These are phyloP conservation scores for Elachura formosa DNA, from an alignment of 2,113 vertebrate species.

Conservation along the genomic window DNA sequence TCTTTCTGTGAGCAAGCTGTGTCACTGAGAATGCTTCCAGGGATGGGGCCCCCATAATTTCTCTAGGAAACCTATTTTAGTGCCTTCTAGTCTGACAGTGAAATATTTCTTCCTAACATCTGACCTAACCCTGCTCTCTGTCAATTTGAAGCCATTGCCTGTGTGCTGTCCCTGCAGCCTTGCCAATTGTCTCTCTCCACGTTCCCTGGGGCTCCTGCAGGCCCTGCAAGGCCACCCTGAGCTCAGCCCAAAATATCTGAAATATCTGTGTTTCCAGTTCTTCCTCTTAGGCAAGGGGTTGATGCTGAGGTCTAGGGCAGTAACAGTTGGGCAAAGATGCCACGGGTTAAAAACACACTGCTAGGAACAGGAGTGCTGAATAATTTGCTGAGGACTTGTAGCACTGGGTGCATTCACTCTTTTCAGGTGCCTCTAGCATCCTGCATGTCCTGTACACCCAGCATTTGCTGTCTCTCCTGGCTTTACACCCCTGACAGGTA, in stretches of 20 bases:
- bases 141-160: rapidly evolving
- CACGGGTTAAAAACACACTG: rapidly evolving
- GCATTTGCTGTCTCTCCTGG: not conserved
- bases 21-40: not conserved
- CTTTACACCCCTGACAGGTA: rapidly evolving
- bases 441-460: rapidly evolving
- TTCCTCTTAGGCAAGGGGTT: not conserved
- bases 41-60: not conserved
- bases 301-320: not conserved
- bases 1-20: rapidly evolving
- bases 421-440: not conserved
- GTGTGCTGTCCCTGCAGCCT: rapidly evolving
- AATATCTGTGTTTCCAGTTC: not conserved
- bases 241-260: not conserved
- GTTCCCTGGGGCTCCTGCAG: not conserved
- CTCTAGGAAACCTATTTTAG: not conserved
- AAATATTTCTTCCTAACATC: not conserved
- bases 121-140: rapidly evolving
- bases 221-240: not conserved
- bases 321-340: not conserved
- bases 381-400: not conserved
- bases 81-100: not conserved
- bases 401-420: not conserved
- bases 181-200: not conserved
- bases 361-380: not conserved